Evolutionary conservation across 2,113 vertebrate genomes (phyloP), one percentile per base, ranked within the genome.

Genomic region (Drymodes brunneopygia): DNA sequence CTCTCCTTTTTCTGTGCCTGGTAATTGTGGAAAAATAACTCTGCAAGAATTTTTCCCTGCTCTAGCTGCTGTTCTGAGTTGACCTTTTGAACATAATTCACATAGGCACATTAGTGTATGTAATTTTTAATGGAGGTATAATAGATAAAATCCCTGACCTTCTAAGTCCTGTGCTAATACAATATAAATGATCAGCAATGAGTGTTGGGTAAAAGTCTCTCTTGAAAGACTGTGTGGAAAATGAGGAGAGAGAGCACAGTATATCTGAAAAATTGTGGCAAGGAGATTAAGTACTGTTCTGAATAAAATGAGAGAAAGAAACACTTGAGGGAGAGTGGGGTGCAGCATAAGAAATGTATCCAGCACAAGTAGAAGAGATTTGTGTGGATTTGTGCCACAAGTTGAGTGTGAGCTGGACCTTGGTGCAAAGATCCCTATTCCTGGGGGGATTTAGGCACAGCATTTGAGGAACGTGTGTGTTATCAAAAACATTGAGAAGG

Each of bases 101-200:
- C 81, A 33, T 5, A 48, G 80, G 79, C 56, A 33, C 28, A 86
- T 94, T 71, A 92, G 51, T 7, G 15, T 81, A 56, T 1, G 0
- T 93, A 31, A 93, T 88, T 73, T 84, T 71, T 85, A 92, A 94
- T 93, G 82, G 75, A 70, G 5, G 1, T 66, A 20, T 91, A 80
- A 86, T 77, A 83, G 88, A 64, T 77, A 67, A 94, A 94, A 88
- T 74, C 67, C 50, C 51, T 86, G 85, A 85, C 81, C 78, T 96
- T 86, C 10, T 1, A 73, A 91, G 72, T 45, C 75, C 56, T 83
- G 7, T 57, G 24, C 67, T 91, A 90, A 81, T 88, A 45, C 9
- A 38, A 56, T 83, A 33, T 47, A 64, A 94, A 83, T 82, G 13
- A 93, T 78, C 51, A 70, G 79, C 92, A 92, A 48, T 74, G 64